Base-by-base conservation (phyloP, 2,797 vertebrate genomes). In the Trachops cirrhosus region DNA sequence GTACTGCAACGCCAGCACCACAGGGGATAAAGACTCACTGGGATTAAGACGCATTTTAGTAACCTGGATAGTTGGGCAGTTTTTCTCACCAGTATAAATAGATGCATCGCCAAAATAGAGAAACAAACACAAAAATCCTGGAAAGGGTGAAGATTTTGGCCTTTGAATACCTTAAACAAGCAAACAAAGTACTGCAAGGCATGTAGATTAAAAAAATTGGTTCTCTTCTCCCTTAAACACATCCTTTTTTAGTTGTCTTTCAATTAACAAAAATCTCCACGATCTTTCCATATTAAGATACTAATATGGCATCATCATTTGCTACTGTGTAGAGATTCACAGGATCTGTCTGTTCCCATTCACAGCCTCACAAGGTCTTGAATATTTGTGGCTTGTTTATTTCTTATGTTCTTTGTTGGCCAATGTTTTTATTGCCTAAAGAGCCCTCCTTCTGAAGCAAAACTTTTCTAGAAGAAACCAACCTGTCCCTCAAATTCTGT, bases 361-460 rank as follows among this genome's bases (percentile, higher is more conserved):
- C n/a, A 9, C n/a, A 80, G 15, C 48, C 44, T 48, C 67, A 92
- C 73, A 70, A 41, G 9, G 7, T 39, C 89, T 90, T 78, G 21
- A 50, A 71, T 12, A 39, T 64, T 21, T 77, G 41, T 34, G 37
- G 29, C 32, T 86, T 94, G 37, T 14, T 70, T 77, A 12, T 80
- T 85, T 32, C n/a, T 73, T 52, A 70, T 52, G 78, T 82, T 96
- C 62, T 6, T 32, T 37, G 10, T 12, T 3, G 21, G 34, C 37
- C 22, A 77, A 34, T 77, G 34, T 44, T 73, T 96, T 78, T 62
- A 83, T 70, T 89, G 59, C 89, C 80, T 71, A 15, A 94, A 91
- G 41, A 59, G 41, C 15, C 39, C 57, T 96, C 41, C 37, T 70
- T 79, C 29, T 62, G 22, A 93, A 89, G 52, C 22, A 91, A 86